Conservation (phyloP, 2,113 vertebrate species). For the Corynorhinus townsendii region DNA sequence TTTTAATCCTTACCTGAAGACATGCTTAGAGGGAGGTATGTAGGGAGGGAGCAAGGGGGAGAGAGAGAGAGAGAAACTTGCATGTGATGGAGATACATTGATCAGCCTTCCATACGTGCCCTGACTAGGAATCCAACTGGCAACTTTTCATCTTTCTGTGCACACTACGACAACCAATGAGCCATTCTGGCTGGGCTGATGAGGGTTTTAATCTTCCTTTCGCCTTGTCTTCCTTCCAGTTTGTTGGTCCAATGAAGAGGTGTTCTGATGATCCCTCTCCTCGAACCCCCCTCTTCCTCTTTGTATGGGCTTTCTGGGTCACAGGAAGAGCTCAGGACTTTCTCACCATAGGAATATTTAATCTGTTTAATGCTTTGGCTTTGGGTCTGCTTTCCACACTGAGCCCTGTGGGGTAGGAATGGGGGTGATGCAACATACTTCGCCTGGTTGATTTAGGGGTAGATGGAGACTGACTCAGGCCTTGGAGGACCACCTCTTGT, state of each 20-base stretch:
- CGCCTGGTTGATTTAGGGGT: not conserved
- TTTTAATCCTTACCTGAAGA: not conserved
- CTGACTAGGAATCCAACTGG: not conserved
- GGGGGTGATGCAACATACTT: not conserved
- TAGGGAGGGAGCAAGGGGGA: not conserved
- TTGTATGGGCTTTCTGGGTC: too few relatives aligned
- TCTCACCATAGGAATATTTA: not conserved
- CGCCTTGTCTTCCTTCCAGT: not conserved
- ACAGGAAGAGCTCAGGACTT: not conserved
- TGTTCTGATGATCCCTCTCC: not conserved
- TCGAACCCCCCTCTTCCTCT: too few relatives aligned
- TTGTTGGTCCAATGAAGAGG: not conserved
- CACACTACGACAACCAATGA: not conserved
- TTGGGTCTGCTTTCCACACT: not conserved
- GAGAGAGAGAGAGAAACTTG: not conserved
- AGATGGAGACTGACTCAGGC: not conserved
- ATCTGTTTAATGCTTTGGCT: not conserved
- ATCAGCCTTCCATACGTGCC: not conserved
- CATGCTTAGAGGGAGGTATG: not conserved
- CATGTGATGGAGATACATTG: not conserved
- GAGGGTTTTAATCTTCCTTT: not conserved
- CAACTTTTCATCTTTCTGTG: not conserved
- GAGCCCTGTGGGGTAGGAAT: not conserved
- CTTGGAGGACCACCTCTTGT: not conserved
- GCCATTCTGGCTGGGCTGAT: not conserved